Percentiles rank a stretch among this genome's conserved stretches.
Evolutionary conservation across 2,797 vertebrate species (phyloP).

Genomic region (Pseudochaenichthys georgianus): DNA sequence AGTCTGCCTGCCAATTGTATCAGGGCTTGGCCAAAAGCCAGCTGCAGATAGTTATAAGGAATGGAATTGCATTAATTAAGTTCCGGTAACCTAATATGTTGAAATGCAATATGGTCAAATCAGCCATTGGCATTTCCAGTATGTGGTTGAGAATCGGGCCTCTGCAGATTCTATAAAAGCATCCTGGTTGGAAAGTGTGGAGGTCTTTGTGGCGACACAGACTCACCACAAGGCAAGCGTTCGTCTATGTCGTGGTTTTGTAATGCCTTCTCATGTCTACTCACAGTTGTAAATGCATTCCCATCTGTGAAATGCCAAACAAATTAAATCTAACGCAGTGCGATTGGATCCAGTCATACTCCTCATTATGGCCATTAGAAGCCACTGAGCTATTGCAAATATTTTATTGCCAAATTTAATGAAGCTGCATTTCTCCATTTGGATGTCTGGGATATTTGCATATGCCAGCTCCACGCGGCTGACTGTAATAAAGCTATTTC

Average conservation of each 20-base stretch:
- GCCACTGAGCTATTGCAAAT: conserved; percentile 87
- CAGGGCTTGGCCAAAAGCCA: conserved; percentile 75
- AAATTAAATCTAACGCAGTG: conserved; percentile 85
- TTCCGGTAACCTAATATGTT: conserved; percentile 78
- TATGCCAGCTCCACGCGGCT: conserved; percentile 61
- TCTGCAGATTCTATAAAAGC: conserved; percentile 75
- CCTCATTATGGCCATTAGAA: conserved; percentile 86
- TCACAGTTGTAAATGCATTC: conserved; percentile 81
- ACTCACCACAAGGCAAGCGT: conserved; percentile 71
- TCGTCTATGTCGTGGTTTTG: conserved; percentile 73
- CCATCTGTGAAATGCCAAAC: conserved; percentile 86
- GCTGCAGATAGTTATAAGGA: conserved; percentile 76
- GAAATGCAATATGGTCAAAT: conserved; percentile 81
- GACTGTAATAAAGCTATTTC: conserved; percentile 66
- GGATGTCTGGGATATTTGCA: conserved; percentile 74
- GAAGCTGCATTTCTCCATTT: conserved; percentile 83
- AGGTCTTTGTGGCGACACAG: conserved; percentile 73
- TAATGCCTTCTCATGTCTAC: conserved; percentile 79
- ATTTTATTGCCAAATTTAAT: conserved; percentile 88
- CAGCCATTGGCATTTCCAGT: conserved; percentile 78
- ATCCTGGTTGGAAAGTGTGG: conserved; percentile 64
- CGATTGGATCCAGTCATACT: conserved; percentile 84
- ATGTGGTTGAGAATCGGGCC: conserved; percentile 63
- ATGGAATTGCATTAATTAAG: conserved; percentile 82
- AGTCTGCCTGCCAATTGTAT: conserved; percentile 70